phyloP scores from a whole-genome alignment of 2,797 vertebrate species.

The Pseudocheirus occidentalis region DNA sequence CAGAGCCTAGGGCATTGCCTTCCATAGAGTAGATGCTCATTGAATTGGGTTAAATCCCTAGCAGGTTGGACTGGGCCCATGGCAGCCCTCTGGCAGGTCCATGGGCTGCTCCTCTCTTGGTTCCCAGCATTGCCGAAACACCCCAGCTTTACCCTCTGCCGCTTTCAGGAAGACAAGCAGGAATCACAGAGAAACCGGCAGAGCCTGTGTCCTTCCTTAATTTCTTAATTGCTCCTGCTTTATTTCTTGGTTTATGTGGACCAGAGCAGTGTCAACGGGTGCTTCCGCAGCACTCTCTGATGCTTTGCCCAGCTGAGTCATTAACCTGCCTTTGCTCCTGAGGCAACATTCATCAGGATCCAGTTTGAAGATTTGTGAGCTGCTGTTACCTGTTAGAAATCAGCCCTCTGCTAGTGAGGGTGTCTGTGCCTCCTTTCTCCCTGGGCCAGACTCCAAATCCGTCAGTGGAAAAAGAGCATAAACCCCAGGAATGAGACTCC shows the following conservation, averaged over 20 bases:
- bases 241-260: background rate
- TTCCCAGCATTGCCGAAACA: background rate
- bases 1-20: background rate
- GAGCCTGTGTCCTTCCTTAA: background rate
- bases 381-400: background rate
- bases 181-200: background rate
- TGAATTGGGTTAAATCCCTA: background rate
- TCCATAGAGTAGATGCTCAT: background rate
- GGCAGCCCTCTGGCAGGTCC: background rate
- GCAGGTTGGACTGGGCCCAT: background rate
- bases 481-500: background rate
- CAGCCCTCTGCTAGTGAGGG: background rate
- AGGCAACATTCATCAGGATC: constrained; percentile 19
- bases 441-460: constrained; percentile 2
- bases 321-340: background rate
- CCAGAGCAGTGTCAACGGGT: background rate
- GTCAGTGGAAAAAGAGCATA: constrained; percentile 15
- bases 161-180: constrained; percentile 37
- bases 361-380: constrained; percentile 14
- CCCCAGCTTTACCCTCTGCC: constrained; percentile 21
- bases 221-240: background rate
- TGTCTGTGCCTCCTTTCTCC: constrained; percentile 5
- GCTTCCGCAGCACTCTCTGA: background rate
- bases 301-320: background rate
- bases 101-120: background rate